phyloP scores from a whole-genome alignment of 2,797 vertebrate species.

The Phaenicophaeus curvirostris region DNA sequence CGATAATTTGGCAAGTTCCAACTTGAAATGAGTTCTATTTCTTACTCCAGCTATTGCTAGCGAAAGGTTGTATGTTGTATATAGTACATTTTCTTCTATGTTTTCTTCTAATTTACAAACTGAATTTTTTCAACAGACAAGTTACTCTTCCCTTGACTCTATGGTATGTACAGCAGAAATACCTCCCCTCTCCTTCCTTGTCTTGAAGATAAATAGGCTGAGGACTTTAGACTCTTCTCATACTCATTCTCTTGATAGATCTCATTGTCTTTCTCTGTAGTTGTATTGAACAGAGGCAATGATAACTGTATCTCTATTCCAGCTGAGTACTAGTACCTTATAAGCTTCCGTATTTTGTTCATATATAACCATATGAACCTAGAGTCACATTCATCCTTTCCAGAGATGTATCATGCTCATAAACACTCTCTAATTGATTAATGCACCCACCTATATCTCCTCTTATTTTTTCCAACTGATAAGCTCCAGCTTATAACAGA shows the following conservation, averaged over 20 bases:
- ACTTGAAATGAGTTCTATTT: not conserved
- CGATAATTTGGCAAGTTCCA: not conserved
- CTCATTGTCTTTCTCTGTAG: not conserved
- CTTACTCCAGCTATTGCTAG: not conserved
- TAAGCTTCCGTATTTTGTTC: not conserved
- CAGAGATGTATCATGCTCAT: not conserved
- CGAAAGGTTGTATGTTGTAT: not conserved
- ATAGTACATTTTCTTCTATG: no score
- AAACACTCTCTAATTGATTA: not conserved
- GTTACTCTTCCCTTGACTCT: not conserved
- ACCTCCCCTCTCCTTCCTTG: not conserved
- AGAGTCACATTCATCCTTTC: not conserved
- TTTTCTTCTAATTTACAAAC: not conserved
- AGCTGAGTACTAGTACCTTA: not conserved
- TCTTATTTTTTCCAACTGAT: not conserved
- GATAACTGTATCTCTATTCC: not conserved
- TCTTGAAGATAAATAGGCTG: not conserved
- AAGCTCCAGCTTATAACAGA: not conserved
- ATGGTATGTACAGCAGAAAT: not conserved
- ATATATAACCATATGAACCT: not conserved
- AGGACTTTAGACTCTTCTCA: not conserved
- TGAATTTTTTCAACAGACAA: not conserved
- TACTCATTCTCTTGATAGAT: not conserved
- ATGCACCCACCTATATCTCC: not conserved
- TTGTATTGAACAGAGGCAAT: not conserved